phyloP scores from a whole-genome alignment of 2,888 invertebrate genomes.

The Eueremaeus valkanovi region DNA sequence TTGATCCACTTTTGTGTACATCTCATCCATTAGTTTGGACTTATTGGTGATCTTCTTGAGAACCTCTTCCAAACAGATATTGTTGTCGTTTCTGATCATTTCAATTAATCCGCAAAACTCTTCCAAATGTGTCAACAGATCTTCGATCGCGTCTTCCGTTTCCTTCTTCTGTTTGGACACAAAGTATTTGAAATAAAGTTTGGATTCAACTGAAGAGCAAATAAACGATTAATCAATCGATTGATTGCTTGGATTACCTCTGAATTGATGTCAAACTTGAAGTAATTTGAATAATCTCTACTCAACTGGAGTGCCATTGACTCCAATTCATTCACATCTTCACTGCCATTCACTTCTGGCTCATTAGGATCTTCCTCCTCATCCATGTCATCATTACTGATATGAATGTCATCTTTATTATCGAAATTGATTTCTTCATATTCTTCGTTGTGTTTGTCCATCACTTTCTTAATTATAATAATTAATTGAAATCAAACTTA shows the following conservation, averaged over 20 bases:
- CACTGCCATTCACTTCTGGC: background rate
- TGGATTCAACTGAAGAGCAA: background rate
- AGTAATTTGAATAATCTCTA: constrained; percentile 40
- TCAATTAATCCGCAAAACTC: constrained; percentile 42
- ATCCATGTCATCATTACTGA: background rate
- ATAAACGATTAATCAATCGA: background rate
- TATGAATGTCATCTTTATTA: background rate
- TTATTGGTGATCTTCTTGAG: constrained; percentile 3
- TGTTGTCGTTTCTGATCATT: constrained; percentile 40
- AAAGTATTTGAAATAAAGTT: constrained; percentile 1
- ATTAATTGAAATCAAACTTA: too few species aligned
- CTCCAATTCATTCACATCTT: background rate
- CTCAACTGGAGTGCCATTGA: constrained; percentile 12
- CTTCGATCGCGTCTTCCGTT: constrained; percentile 41
- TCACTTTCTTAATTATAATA: too few species aligned
- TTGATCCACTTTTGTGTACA: constrained; percentile 40
- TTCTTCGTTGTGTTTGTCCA: background rate
- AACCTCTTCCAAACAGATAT: constrained; percentile 36
- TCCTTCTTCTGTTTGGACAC: constrained; percentile 31
- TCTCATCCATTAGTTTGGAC: constrained; percentile 18
- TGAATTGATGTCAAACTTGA: constrained; percentile 32
- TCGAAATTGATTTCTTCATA: constrained; percentile 23
- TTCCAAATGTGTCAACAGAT: constrained; percentile 43
- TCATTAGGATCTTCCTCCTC: background rate
- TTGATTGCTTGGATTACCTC: constrained; percentile 22